Evolutionary conservation across 2,797 vertebrate genomes (phyloP).

Genomic region (Melanotaenia boesemani): DNA sequence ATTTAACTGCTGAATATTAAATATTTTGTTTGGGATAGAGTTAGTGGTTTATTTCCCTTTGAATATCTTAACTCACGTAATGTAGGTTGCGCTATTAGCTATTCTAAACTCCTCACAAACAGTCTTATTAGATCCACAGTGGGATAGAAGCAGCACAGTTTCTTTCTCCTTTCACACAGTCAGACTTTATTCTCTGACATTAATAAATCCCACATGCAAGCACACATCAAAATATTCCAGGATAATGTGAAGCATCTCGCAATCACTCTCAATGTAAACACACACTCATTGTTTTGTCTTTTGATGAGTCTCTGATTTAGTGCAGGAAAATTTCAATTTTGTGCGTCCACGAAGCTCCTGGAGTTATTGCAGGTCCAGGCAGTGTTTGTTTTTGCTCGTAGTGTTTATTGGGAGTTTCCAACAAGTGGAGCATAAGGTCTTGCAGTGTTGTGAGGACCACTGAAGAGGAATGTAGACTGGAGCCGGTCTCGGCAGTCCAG

Average conservation of each 20-base stretch:
- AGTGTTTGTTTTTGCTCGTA: constrained; percentile 8
- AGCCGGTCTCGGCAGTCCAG: constrained; percentile 21
- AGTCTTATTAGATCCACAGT: constrained; percentile 20
- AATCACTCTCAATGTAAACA: constrained; percentile 60
- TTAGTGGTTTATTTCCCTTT: constrained; percentile 37
- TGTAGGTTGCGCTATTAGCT: constrained; percentile 23
- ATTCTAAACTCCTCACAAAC: constrained; percentile 21
- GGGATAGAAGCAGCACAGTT: not conserved
- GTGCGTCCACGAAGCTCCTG: not conserved
- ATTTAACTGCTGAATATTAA: constrained; percentile 10
- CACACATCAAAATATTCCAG: constrained; percentile 34
- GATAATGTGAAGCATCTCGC: constrained; percentile 18
- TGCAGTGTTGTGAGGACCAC: constrained; percentile 22
- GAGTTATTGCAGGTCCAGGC: constrained; percentile 25
- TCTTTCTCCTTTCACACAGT: not conserved
- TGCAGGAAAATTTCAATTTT: constrained; percentile 6
- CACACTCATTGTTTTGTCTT: constrained; percentile 26
- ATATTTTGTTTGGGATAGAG: constrained; percentile 8
- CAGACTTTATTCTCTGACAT: constrained; percentile 24
- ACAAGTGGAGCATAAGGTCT: not conserved
- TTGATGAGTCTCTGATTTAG: constrained; percentile 33
- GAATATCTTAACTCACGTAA: constrained; percentile 32
- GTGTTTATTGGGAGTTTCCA: constrained; percentile 27
- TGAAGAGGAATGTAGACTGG: constrained; percentile 47
- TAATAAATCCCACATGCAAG: constrained; percentile 24